Base-by-base conservation (phyloP, 1,140 invertebrate species). In the Neodiprion pinetum region DNA sequence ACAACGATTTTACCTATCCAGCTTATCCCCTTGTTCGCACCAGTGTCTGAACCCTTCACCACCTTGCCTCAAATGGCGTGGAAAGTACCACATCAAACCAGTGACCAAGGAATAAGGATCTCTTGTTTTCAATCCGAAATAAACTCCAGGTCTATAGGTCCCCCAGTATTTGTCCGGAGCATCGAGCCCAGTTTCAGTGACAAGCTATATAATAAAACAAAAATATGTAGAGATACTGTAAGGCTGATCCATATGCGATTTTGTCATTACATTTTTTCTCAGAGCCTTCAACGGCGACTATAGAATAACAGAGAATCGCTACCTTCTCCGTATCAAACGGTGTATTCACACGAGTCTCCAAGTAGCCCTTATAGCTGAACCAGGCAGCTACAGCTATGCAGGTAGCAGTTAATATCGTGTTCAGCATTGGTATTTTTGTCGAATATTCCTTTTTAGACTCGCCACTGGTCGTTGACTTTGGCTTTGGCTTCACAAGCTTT, bases 11-110 rank as follows among this genome's bases (percentile, higher is more conserved):
- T 93, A 96, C 70, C 89, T 92, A 14, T 94, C 89, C 23, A 99
- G 88, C 79, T 93, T 91, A 85, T 99, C 97, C 71, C 93, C 92
- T 85, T 98, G 96, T 76, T 98, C 94, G 88, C 98, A 99, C 95
- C 95, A 98, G 86, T 99, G 97, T 69, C 97, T 94, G 80, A 85
- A 88, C 12, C 93, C 93, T 78, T 93, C 92, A 70, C 93, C 93
- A 74, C 90, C 92, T 74, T 89, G 90, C 21, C 87, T 89, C 74
- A 93, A 85, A 78, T 90, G 88, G 72, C 92, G 92, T 0, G 96
- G 93, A 78, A 96, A 92, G 82, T 97, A 98, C 98, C 98, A 99
- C 97, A 99, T 99, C 1, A 99, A 87, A 50, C 97, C 98, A 83
- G 96, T 94, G 0, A 97, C 92, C 9, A 97, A 91, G 0, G 98